Conservation (phyloP, 1,140 invertebrate genomes). For the Aradophagus sp. region DNA sequence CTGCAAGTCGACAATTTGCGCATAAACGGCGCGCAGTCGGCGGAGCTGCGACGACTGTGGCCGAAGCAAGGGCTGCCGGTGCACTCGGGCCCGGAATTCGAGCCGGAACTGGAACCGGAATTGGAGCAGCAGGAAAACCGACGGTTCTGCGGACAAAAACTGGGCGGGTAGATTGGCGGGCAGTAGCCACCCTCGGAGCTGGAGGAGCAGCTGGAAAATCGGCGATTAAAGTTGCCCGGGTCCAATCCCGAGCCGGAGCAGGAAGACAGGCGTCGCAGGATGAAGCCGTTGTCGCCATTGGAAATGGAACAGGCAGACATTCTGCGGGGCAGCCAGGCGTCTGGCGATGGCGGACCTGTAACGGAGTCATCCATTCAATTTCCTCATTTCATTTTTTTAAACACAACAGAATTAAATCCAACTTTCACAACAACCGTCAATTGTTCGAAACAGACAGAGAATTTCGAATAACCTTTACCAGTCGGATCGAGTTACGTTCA, state of each 20-base stretch:
- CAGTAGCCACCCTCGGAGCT: conserved; percentile 69
- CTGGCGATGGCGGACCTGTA: conserved; percentile 71
- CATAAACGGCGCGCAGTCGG: conserved; percentile 67
- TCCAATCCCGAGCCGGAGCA: conserved; percentile 72
- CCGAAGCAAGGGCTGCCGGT: conserved; percentile 53
- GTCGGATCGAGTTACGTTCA: too few species aligned
- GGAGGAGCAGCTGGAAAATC: conserved; percentile 71
- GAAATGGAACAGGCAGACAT: conserved; percentile 78
- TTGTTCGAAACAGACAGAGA: too few species aligned
- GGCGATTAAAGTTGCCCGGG: conserved; percentile 67
- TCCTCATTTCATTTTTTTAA: not conserved
- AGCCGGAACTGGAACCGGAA: conserved; percentile 59
- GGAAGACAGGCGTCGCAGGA: conserved; percentile 66
- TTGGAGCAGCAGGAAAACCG: conserved; percentile 69
- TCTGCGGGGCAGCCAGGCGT: conserved; percentile 79
- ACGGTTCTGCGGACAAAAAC: conserved; percentile 64
- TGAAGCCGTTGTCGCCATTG: conserved; percentile 70
- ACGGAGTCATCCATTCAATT: conserved; percentile 7
- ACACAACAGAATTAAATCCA: not conserved
- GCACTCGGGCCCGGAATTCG: conserved; percentile 67
- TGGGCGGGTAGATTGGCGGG: conserved; percentile 63
- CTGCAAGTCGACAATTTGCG: conserved; percentile 76
- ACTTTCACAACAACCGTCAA: too few species aligned
- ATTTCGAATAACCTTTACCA: too few species aligned
- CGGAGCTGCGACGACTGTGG: conserved; percentile 63